phyloP scores from a whole-genome alignment of 2,888 invertebrate genomes.

The Apamea sordens region DNA sequence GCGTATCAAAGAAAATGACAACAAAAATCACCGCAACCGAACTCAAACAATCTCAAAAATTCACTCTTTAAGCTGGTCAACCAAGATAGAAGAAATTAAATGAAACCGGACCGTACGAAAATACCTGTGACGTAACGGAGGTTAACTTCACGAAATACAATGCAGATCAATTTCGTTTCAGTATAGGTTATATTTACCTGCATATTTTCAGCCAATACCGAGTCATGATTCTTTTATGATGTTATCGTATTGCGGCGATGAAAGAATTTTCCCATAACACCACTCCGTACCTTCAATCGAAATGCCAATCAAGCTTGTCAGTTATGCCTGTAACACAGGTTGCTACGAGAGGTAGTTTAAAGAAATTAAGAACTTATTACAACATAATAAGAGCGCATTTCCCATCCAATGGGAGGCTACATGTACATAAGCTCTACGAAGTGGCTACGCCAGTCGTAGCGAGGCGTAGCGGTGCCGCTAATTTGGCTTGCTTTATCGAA shows the following conservation, averaged over 20 bases:
- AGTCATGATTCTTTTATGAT: conserved; percentile 19
- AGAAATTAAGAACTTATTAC: conserved; percentile 63
- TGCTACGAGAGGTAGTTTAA: conserved; percentile 49
- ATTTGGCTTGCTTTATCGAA: conserved; percentile 75
- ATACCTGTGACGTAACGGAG: conserved; percentile 29
- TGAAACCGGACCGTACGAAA: conserved; percentile 10
- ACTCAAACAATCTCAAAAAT: background rate
- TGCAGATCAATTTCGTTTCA: background rate
- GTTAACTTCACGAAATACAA: conserved; percentile 27
- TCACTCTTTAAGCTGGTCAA: background rate
- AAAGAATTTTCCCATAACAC: conserved; percentile 51
- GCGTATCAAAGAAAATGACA: background rate
- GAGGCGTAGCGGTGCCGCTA: conserved; percentile 70
- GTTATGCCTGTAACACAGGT: conserved; percentile 66
- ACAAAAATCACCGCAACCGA: background rate
- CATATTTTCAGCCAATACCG: background rate
- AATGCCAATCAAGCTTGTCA: conserved; percentile 72
- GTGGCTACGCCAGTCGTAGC: conserved; percentile 69
- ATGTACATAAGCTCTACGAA: conserved; percentile 61
- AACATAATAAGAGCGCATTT: conserved; percentile 65
- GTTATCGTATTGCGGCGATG: conserved; percentile 22
- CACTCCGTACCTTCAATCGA: conserved; percentile 63
- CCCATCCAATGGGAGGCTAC: conserved; percentile 43
- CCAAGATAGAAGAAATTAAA: background rate
- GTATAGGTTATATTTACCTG: background rate